Conservation (phyloP, 2,888 invertebrate species). For the Iselma pallidipennis region DNA sequence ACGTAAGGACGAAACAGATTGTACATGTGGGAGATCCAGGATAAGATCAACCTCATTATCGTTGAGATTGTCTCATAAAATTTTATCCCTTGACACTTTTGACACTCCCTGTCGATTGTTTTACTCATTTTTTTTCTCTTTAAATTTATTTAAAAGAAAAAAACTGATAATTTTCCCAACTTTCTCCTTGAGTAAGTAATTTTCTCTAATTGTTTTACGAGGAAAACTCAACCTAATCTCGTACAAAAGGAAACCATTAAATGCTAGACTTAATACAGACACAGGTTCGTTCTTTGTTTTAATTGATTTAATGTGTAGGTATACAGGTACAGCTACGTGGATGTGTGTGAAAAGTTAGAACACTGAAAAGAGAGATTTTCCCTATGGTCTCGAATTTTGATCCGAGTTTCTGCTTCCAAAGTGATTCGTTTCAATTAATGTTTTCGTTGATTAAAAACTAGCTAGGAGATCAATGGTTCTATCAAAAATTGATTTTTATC, state of each 20-base stretch:
- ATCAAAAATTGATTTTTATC: background rate
- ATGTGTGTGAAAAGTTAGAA: no score
- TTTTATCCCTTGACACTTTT: no score
- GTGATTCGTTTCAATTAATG: conserved; percentile 46
- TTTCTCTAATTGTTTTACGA: conserved; percentile 10
- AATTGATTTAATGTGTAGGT: conserved; percentile 44
- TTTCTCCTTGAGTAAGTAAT: no score
- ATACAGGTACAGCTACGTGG: conserved; percentile 39
- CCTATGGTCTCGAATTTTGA: conserved; percentile 37
- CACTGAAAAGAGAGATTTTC: conserved; percentile 40
- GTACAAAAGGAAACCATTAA: conserved; percentile 39
- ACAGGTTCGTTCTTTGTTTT: conserved; percentile 46
- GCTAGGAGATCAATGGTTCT: no score
- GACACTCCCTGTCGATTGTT: no score
- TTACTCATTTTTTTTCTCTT: no score
- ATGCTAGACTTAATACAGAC: conserved; percentile 37
- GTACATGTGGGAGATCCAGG: no score
- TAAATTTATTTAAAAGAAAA: background rate
- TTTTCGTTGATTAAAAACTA: conserved; percentile 8
- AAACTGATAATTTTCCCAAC: background rate
- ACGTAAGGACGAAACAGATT: no score
- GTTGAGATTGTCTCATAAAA: no score
- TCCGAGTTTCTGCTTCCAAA: conserved; percentile 31
- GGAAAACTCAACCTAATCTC: conserved; percentile 35
- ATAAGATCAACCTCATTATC: no score